Base-by-base conservation (phyloP, 2,888 invertebrate species). In the Drosophila robusta region DNA sequence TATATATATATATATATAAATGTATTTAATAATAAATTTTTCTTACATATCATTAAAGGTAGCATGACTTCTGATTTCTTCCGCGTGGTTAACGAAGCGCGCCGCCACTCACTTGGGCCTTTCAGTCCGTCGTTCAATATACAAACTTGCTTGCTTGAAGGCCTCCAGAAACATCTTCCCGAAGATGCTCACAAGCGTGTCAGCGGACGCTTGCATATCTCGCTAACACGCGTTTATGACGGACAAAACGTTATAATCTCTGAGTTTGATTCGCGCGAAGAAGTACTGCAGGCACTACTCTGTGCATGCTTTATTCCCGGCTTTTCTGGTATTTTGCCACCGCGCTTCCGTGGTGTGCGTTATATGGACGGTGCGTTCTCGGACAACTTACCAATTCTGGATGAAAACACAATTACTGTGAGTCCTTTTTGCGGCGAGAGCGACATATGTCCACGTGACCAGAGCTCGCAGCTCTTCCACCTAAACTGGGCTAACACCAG, bases 341-440 rank as follows among this genome's bases (percentile, higher is more conserved):
- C 98, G 0, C 94, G 95, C 78, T 98, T 97, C 91, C 96, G 95
- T 87, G 97, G 97, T 18, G 95, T 95, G 38, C 93, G 97, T 16
- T 98, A 98, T 92, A 97, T 98, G 95, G 99, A 99, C 90, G 99
- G 99, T 6, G 98, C 98, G 5, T 96, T 98, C 89, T 98, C 98
- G 61, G 97, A 98, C 91, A 99, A 99, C 93, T 93, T 98, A 79
- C 98, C 98, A 0, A 95, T 96, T 1, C 93, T 98, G 52, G 98
- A 98, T 91, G 97, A 98, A 90, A 96, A 98, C 91, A 99, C 99
- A 0, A 96, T 99, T 71, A 98, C 98, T 0, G 97, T 99, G 18
- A 98, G 97, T 86, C 99, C 99, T 0, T 99, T 99, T 91, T 97
- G 98, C 80, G 99, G 99, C 0, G 98, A 99, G 92, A 97, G 97